Conservation (phyloP, 92 coral and sea anemone species). For the Phenganax marumi region DNA sequence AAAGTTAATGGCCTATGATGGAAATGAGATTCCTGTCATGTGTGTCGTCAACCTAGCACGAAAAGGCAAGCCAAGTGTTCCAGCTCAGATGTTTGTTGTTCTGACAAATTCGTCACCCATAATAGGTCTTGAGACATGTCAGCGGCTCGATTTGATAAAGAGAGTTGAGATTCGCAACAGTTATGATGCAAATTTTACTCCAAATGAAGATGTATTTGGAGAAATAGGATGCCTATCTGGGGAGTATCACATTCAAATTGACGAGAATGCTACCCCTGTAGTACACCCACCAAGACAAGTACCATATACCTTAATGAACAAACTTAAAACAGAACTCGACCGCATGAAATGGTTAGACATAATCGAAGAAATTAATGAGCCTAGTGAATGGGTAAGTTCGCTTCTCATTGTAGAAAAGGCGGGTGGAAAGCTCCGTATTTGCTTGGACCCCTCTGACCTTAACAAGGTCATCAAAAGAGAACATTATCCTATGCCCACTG, state of each 20-base stretch:
- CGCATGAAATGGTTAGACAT: neutral
- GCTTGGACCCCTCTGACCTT: neutral
- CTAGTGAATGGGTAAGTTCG: neutral
- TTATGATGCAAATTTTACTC: neutral
- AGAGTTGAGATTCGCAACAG: slow-evolving; percentile 3
- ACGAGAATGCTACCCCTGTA: neutral
- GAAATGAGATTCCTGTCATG: slow-evolving; percentile 10
- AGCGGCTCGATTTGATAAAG: neutral
- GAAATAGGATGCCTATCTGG: slow-evolving; percentile 13
- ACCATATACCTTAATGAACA: neutral
- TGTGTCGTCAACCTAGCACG: slow-evolving; percentile 6
- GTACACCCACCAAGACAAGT: neutral
- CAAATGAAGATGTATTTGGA: slow-evolving; percentile 3
- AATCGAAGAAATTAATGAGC: neutral
- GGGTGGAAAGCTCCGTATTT: neutral
- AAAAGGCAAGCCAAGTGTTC: slow-evolving; percentile 4
- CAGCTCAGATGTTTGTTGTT: slow-evolving; percentile 7
- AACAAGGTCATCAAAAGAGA: neutral
- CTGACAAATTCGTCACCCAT: slow-evolving; percentile 14
- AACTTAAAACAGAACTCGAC: neutral
- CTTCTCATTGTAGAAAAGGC: neutral
- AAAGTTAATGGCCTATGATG: slow-evolving; percentile 14
- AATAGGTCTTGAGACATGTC: neutral
- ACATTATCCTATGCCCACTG: neutral
- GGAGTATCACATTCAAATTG: slow-evolving; percentile 2